Conservation (phyloP, 2,113 vertebrate genomes). For the Mormyrus lacerda region DNA sequence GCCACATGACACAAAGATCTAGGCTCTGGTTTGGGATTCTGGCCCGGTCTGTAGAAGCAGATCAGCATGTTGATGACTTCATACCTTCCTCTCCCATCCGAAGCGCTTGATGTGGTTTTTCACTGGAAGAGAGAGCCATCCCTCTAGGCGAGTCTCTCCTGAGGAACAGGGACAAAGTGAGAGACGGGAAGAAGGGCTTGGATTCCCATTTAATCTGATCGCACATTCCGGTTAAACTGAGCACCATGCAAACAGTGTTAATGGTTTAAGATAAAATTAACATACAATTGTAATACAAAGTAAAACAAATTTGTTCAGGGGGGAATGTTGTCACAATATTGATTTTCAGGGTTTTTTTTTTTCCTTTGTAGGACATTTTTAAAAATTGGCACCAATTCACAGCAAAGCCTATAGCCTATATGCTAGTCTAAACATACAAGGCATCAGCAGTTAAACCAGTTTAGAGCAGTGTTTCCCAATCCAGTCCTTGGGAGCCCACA, state of each 20-base stretch:
- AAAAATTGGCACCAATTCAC: neutral
- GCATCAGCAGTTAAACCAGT: neutral
- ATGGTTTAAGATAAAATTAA: neutral
- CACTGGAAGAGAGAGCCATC: conserved; percentile 83
- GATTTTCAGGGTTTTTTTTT: neutral
- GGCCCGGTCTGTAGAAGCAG: neutral
- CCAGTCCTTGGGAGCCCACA: neutral
- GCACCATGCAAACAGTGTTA: neutral
- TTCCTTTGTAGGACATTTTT: neutral
- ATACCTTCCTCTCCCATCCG: conserved; percentile 94
- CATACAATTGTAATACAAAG: neutral
- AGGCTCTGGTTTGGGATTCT: neutral
- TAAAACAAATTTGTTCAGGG: neutral
- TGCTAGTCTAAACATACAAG: neutral
- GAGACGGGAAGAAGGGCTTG: neutral
- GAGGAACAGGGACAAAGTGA: neutral
- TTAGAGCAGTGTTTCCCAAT: neutral
- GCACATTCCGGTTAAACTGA: neutral
- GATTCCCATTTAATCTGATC: neutral
- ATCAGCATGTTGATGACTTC: neutral
- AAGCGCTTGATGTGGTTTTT: conserved; percentile 93
- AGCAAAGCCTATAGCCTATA: neutral
- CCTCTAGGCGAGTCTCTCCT: conserved; percentile 79
- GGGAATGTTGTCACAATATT: neutral
- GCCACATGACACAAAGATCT: neutral